These are phyloP conservation scores for Arctopsyche grandis DNA, from an alignment of 1,140 invertebrate genomes.

Conservation along the genomic window DNA sequence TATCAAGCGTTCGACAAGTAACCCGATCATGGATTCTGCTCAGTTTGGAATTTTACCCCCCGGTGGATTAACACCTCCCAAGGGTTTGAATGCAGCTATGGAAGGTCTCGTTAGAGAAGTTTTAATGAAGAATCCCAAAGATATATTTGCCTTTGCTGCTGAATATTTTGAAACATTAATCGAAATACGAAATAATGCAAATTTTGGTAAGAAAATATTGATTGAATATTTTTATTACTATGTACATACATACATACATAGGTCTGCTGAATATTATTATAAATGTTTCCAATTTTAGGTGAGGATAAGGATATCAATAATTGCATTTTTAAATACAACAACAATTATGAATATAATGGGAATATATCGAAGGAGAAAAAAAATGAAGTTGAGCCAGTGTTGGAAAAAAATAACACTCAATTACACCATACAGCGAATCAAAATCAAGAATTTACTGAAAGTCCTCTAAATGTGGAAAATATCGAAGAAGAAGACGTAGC, in stretches of 20 bases:
- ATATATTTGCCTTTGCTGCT: constrained; percentile 51
- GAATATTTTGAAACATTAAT: constrained; percentile 53
- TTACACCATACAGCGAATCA: too few species aligned
- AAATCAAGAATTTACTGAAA: background rate
- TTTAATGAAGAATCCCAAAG: constrained; percentile 43
- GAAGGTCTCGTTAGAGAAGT: constrained; percentile 52
- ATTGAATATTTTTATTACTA: constrained; percentile 5
- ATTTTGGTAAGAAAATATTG: background rate
- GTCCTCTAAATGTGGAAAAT: constrained; percentile 6
- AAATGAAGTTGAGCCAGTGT: too few species aligned
- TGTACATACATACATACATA: background rate
- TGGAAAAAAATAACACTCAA: too few species aligned
- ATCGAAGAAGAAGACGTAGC: constrained; percentile 5
- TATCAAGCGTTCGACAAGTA: too few species aligned
- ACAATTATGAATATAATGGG: constrained; percentile 6
- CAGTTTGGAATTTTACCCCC: constrained; percentile 43
- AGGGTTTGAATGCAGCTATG: constrained; percentile 47
- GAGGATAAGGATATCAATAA: constrained; percentile 8
- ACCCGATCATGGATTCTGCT: background rate
- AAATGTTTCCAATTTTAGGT: background rate
- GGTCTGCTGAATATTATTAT: background rate
- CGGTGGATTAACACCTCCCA: constrained; percentile 45
- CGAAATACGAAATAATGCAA: constrained; percentile 34
- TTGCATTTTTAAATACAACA: background rate
- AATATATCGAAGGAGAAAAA: background rate